These are phyloP conservation scores for Pachliopta kotzebuea DNA, from an alignment of 2,888 invertebrate genomes.

Conservation along the genomic window DNA sequence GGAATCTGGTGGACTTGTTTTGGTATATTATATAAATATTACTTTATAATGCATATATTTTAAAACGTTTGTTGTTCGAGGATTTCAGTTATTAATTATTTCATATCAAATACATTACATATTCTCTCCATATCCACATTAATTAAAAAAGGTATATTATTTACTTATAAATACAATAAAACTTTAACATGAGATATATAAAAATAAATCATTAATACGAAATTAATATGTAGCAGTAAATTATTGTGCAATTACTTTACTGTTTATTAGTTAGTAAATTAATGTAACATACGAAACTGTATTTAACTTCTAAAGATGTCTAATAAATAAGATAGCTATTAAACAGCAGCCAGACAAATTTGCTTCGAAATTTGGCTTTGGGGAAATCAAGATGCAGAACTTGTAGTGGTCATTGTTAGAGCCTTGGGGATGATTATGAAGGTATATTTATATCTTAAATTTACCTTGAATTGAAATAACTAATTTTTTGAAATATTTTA, in stretches of 20 bases:
- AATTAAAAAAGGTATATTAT: no score
- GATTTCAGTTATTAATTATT: no score
- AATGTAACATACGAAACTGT: slow-evolving; percentile 4
- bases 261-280: slow-evolving; percentile 13
- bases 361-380: slow-evolving; percentile 61
- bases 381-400: slow-evolving; percentile 74
- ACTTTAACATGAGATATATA: no score
- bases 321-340: slow-evolving; percentile 26
- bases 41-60: background rate
- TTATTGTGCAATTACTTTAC: no score
- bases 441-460: slow-evolving; percentile 26
- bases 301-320: slow-evolving; percentile 17
- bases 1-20: slow-evolving; percentile 21
- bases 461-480: slow-evolving; percentile 15
- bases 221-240: no score
- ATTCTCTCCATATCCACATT: no score
- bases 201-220: no score
- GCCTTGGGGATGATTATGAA: slow-evolving; percentile 35
- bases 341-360: slow-evolving; percentile 49
- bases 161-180: no score
- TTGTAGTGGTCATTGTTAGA: slow-evolving; percentile 52
- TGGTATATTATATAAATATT: slow-evolving; percentile 3
- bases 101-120: no score
- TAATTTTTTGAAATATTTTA: background rate
- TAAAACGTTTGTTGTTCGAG: background rate